Evolutionary conservation across 1,140 invertebrate species (phyloP).

Genomic region (Paraescarpia echinospica): DNA sequence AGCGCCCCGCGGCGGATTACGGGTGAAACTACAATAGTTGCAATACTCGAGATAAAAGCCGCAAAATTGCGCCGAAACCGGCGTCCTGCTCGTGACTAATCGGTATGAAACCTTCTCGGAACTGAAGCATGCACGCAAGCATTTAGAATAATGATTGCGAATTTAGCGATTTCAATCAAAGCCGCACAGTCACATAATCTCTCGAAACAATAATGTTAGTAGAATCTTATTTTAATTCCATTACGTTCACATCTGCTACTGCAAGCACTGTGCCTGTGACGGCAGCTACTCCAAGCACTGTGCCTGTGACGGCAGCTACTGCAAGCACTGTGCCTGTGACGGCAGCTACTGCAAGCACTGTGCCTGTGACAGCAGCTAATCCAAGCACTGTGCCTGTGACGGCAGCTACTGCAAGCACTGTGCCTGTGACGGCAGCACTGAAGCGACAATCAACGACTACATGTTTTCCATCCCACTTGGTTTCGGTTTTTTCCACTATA

Average conservation of each 20-base stretch:
- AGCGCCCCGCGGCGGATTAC: not conserved
- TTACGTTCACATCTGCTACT: not conserved
- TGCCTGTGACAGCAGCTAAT: no score
- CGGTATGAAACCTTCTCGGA: not conserved
- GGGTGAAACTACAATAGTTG: not conserved
- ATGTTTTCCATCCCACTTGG: no score
- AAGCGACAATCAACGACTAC: no score
- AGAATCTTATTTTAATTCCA: not conserved
- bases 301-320: no score
- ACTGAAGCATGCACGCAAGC: not conserved
- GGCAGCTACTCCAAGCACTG: no score
- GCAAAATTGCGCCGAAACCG: not conserved
- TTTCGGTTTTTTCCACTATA: no score
- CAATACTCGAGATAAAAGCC: not conserved
- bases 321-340: no score
- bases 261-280: no score
- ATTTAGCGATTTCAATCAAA: not conserved
- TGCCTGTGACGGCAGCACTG: no score
- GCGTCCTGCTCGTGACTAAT: not conserved
- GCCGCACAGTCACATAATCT: not conserved
- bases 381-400: no score
- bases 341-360: no score
- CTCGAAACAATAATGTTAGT: not conserved
- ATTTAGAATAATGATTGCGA: not conserved
- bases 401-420: no score